These are phyloP conservation scores for Podarcis muralis DNA, from an alignment of 2,113 vertebrate genomes.

Conservation along the genomic window DNA sequence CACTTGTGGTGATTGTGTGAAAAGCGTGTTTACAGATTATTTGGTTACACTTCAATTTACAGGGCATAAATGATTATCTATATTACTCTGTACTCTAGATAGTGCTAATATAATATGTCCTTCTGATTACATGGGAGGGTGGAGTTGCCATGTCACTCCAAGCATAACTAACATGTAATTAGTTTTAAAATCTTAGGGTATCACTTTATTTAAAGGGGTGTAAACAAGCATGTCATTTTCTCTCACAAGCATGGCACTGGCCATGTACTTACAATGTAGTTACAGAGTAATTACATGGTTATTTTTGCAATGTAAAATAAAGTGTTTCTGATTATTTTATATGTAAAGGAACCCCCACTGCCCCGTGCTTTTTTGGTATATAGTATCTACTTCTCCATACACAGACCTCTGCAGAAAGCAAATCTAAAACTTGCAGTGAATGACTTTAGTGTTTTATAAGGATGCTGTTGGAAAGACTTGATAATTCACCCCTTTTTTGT, in stretches of 20 bases:
- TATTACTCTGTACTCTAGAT: constrained; percentile 77
- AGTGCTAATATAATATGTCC: constrained; percentile 71
- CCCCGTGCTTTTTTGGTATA: constrained; percentile 86
- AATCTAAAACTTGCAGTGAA: constrained; percentile 91
- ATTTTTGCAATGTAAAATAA: constrained; percentile 87
- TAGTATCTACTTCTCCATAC: constrained; percentile 95
- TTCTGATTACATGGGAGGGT: constrained; percentile 71
- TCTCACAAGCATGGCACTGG: constrained; percentile 75
- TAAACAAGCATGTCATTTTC: constrained; percentile 71
- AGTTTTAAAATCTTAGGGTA: constrained; percentile 69
- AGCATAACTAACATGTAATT: constrained; percentile 72
- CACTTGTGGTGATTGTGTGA: constrained; percentile 93
- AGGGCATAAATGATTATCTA: constrained; percentile 84
- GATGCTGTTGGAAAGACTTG: constrained; percentile 98
- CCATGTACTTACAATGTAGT: constrained; percentile 79
- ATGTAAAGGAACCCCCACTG: constrained; percentile 86
- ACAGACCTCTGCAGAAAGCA: constrained; percentile 97
- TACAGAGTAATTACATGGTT: constrained; percentile 85
- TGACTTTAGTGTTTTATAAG: constrained; percentile 89
- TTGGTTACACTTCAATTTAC: constrained; percentile 86
- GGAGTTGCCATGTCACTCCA: constrained; percentile 81
- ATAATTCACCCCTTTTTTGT: constrained; percentile 93
- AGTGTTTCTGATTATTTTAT: constrained; percentile 89
- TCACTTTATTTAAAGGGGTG: constrained; percentile 71
- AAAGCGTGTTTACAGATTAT: constrained; percentile 95